Evolutionary conservation across 2,888 invertebrate genomes (phyloP).

Genomic region (Hirtodrosophila trivittata): DNA sequence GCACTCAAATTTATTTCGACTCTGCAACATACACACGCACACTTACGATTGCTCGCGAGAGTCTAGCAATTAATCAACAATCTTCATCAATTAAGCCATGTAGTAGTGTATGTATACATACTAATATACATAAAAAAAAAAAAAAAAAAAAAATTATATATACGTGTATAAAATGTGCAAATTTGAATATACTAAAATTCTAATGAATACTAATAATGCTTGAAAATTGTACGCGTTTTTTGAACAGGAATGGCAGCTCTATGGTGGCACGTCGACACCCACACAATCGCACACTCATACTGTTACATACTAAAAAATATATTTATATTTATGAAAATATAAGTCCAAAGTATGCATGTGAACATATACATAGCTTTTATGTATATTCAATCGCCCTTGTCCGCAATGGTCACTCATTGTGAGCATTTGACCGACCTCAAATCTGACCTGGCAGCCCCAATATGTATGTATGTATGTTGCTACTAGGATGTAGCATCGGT

Average conservation of each 20-base stretch:
- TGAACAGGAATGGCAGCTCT: neutral
- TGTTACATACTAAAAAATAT: neutral
- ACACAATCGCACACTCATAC: slow-evolving; percentile 6
- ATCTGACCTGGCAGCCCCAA: slow-evolving; percentile 7
- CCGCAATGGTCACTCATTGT: slow-evolving; percentile 2
- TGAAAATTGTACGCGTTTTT: neutral
- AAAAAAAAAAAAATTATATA: neutral
- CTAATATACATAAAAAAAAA: too few species aligned
- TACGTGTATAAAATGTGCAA: neutral
- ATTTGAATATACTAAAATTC: too few species aligned
- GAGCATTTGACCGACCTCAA: neutral
- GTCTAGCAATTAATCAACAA: slow-evolving; percentile 18
- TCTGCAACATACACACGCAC: slow-evolving; percentile 5
- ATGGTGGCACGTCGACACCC: slow-evolving; percentile 6
- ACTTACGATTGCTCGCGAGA: too few species aligned
- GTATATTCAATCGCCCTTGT: slow-evolving; percentile 16
- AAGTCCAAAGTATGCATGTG: too few species aligned
- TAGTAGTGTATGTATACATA: too few species aligned
- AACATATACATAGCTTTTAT: slow-evolving; percentile 2
- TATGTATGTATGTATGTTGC: slow-evolving; percentile 7
- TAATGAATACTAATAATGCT: neutral
- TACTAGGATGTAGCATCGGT: neutral
- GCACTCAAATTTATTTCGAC: neutral
- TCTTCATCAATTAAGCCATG: slow-evolving; percentile 21
- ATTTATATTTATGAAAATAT: neutral